Percentiles rank a stretch among this genome's conserved stretches.
These are phyloP conservation scores for Otocyon megalotis DNA, from an alignment of 2,113 vertebrate genomes.

Conservation along the genomic window DNA sequence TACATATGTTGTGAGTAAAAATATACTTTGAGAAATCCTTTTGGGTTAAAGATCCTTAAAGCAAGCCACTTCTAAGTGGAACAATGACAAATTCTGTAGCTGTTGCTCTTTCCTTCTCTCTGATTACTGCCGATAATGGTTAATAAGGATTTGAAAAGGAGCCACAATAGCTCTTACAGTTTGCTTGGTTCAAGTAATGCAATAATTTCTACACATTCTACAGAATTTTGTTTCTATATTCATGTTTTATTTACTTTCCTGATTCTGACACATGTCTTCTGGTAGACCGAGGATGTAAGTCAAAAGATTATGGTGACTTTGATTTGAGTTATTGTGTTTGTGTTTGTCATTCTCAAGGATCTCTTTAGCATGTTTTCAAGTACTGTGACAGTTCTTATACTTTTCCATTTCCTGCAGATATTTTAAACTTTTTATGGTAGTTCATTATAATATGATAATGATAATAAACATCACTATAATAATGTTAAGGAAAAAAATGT, in stretches of 20 bases:
- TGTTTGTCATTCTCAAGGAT: neutral
- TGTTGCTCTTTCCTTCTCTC: neutral
- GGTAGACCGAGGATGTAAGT: neutral
- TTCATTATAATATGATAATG: neutral
- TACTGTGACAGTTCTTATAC: neutral
- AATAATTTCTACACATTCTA: neutral
- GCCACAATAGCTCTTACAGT: neutral
- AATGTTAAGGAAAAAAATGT: neutral
- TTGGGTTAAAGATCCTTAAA: neutral
- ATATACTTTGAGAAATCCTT: neutral
- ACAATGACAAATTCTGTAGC: neutral
- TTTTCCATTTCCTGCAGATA: neutral
- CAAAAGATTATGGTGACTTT: neutral
- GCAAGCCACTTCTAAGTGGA: neutral
- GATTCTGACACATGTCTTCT: neutral
- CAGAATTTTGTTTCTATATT: neutral
- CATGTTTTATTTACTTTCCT: neutral
- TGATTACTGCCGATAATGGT: neutral
- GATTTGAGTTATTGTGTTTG: neutral
- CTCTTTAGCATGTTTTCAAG: neutral
- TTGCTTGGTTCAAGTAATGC: neutral
- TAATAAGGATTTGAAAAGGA: neutral
- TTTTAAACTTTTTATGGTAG: neutral
- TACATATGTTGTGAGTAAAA: neutral
- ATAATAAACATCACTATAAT: neutral